phyloP scores from a whole-genome alignment of 1,140 invertebrate species.

The Meloidogyne chitwoodi region DNA sequence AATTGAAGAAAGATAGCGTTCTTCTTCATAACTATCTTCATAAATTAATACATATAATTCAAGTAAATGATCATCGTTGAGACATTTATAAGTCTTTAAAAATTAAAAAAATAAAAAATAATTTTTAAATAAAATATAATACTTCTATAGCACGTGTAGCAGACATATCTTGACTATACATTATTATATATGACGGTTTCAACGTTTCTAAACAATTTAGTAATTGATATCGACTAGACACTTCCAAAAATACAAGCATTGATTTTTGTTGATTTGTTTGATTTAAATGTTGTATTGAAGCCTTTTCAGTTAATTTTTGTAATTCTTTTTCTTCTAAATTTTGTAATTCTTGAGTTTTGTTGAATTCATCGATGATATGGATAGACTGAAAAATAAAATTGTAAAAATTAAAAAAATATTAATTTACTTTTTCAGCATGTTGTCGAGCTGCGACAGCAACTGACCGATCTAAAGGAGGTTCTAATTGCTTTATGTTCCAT shows the following conservation, averaged over 20 bases:
- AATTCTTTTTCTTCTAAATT: not conserved
- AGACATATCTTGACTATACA: slow-evolving; percentile 46
- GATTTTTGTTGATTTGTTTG: not conserved
- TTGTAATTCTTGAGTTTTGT: not conserved
- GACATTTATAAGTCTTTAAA: slow-evolving; percentile 48
- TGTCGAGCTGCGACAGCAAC: not conserved
- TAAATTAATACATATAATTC: slow-evolving; percentile 46
- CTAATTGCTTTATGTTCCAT: not conserved
- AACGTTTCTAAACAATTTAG: slow-evolving; percentile 46
- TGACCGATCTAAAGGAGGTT: not conserved
- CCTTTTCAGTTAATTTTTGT: too few species aligned
- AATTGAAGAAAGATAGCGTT: slow-evolving; percentile 46
- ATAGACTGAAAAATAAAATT: not conserved
- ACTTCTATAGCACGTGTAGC: slow-evolving; percentile 45
- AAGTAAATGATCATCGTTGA: slow-evolving; percentile 28
- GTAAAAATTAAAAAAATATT: not conserved
- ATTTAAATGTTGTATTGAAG: not conserved
- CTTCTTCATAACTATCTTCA: slow-evolving; percentile 49
- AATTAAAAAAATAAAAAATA: not conserved
- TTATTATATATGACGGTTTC: slow-evolving; percentile 38
- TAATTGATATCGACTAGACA: slow-evolving; percentile 43
- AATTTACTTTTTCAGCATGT: not conserved
- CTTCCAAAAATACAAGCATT: slow-evolving; percentile 35
- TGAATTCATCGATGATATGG: not conserved
- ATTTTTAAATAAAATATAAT: not conserved